Evolutionary conservation across 2,888 invertebrate species (phyloP), one percentile per base, ranked within the genome.

Genomic region (Athetis lepigone): DNA sequence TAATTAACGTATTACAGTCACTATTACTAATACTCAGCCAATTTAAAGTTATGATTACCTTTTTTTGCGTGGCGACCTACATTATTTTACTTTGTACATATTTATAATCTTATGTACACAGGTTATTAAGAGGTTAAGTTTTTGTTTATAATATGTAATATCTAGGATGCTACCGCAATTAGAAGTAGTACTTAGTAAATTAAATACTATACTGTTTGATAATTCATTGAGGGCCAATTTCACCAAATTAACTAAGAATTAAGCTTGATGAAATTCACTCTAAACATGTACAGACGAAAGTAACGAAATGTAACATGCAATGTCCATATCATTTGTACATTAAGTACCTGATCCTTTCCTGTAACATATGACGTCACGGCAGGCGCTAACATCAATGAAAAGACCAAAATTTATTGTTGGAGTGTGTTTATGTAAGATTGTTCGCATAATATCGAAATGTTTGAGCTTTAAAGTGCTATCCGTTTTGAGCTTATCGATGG

Each of bases 381-480:
- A 67, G 60, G 61, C 69, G 65, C 66, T 66, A 59, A 67, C 54
- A 62, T 65, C 52, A 64, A 72, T 70, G 59, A 61, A 64, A 51
- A 57, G 29, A 33, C 50, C 56, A 59, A 61, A 72, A 66, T 69
- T 50, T 68, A 73, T 57, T 49, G 63, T 61, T 58, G 19, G 39
- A 47, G 54, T 29, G 58, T 64, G 62, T 75, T 77, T 71, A 72
- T 54, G 55, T 67, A 65, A 64, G 55, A 60, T 66, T 60, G 55
- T 72, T 68, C 57, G 70, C 75, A 59, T 73, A 75, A 72, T 65
- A 72, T 75, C 63, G 64, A 70, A 65, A 67, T 64, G 66, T 69
- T 82, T 83, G 80, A 75, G 80, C 78, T 85, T 85, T 84, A 82
- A 83, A 88, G 81, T 85, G 87, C 85, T 87, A 88, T 85, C 88